Conservation (phyloP, 2,888 invertebrate species). For the Eurytoma californica region DNA sequence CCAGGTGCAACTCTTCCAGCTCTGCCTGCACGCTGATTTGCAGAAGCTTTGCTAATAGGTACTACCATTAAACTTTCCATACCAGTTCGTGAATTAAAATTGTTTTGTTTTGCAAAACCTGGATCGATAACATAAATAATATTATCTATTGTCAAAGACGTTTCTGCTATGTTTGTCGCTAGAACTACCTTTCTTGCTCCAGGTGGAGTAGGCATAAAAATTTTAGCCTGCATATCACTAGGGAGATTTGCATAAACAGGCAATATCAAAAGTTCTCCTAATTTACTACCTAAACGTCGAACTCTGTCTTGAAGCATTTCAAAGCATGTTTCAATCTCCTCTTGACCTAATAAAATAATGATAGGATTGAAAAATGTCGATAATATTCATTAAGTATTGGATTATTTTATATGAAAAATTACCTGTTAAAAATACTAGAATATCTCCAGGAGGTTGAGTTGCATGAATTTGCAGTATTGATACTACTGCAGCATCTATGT, state of each 20-base stretch:
- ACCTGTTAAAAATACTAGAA: slow-evolving; percentile 96
- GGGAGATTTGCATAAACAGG: slow-evolving; percentile 99
- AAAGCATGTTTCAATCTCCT: slow-evolving; percentile 93
- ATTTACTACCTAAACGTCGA: slow-evolving; percentile 92
- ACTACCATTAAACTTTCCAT: slow-evolving; percentile 99
- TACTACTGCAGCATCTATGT: slow-evolving; percentile 98
- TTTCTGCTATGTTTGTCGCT: slow-evolving; percentile 99
- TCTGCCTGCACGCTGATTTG: slow-evolving; percentile 93
- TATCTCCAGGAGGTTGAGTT: slow-evolving; percentile 96
- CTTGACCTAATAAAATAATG: slow-evolving; percentile 78
- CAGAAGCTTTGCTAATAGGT: slow-evolving; percentile 98
- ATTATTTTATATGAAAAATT: slow-evolving; percentile 53
- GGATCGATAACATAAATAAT: slow-evolving; percentile 99
- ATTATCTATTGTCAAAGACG: slow-evolving; percentile 98
- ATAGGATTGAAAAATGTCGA: neutral
- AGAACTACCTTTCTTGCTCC: slow-evolving; percentile 94
- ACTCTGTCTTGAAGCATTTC: slow-evolving; percentile 93
- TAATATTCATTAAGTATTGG: neutral
- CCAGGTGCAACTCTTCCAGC: slow-evolving; percentile 97
- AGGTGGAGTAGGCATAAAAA: slow-evolving; percentile 98
- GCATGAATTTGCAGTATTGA: slow-evolving; percentile 98
- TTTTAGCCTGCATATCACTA: slow-evolving; percentile 99
- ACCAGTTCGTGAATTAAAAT: slow-evolving; percentile 97
- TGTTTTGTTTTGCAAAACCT: slow-evolving; percentile 99
- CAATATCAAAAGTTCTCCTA: slow-evolving; percentile 92